A percentile compares a stretch with the other conserved stretches of the same genome.
These are phyloP conservation scores for Miniopterus natalensis DNA, from an alignment of 2,113 vertebrate genomes.

Conservation along the genomic window DNA sequence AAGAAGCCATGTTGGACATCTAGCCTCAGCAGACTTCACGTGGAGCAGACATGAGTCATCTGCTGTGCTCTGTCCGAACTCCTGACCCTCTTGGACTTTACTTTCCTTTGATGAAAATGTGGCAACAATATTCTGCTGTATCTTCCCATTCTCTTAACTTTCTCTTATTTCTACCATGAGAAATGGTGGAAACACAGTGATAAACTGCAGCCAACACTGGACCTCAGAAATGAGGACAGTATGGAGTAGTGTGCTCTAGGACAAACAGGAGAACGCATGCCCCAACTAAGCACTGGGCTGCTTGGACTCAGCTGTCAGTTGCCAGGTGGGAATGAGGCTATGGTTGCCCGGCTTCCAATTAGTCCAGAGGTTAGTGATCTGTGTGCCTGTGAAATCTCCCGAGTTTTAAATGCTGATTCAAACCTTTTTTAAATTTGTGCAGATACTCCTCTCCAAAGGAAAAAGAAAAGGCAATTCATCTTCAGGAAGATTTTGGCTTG, in stretches of 20 bases:
- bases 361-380: neutral
- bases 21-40: neutral
- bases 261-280: neutral
- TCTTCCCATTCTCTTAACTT: neutral
- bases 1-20: neutral
- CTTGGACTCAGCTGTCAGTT: too few relatives aligned
- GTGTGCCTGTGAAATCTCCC: neutral
- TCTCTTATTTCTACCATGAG: neutral
- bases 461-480: neutral
- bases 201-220: neutral
- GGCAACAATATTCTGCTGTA: neutral
- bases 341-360: neutral
- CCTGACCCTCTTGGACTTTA: neutral
- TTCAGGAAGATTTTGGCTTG: neutral
- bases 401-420: neutral
- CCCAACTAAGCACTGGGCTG: neutral
- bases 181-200: neutral
- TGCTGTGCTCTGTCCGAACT: neutral
- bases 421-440: neutral
- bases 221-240: neutral
- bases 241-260: neutral
- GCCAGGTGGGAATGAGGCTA: neutral
- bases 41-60: neutral
- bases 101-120: neutral
- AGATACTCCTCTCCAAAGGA: neutral